A percentile compares a stretch with the other conserved stretches of the same genome.
These are phyloP conservation scores for Lophotis ruficrista DNA, from an alignment of 2,113 vertebrate genomes.

Conservation along the genomic window DNA sequence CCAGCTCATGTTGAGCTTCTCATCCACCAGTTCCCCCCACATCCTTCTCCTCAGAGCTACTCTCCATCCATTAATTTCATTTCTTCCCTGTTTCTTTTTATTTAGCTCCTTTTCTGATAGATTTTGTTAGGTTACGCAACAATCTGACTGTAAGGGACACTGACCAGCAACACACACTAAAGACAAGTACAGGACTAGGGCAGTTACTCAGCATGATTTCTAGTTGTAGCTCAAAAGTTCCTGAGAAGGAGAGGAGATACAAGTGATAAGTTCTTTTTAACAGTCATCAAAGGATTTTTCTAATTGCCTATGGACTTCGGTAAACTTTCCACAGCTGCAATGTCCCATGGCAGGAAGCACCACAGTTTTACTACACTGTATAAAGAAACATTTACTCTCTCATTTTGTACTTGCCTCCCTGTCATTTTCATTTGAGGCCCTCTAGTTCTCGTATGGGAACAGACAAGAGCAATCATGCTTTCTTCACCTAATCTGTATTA, in stretches of 20 bases:
- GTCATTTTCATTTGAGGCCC: not conserved
- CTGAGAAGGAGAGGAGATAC: not conserved
- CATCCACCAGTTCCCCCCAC: no score
- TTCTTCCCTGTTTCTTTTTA: not conserved
- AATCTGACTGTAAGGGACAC: not conserved
- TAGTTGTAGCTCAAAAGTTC: not conserved
- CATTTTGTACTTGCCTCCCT: not conserved
- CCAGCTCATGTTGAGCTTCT: no score
- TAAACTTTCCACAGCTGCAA: not conserved
- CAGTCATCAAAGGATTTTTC: not conserved
- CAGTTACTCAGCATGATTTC: not conserved
- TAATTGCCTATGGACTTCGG: not conserved
- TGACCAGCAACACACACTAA: not conserved
- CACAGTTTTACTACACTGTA: not conserved
- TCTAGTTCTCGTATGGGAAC: not conserved
- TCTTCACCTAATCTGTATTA: not conserved
- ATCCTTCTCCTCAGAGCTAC: no score
- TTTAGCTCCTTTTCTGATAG: not conserved
- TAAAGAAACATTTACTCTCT: not conserved
- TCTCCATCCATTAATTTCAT: not conserved
- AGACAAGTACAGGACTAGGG: not conserved
- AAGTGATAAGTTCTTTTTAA: not conserved
- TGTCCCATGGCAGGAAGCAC: fast-evolving
- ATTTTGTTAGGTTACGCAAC: not conserved
- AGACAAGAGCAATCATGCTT: not conserved